Conservation (phyloP, 2,113 vertebrate genomes). For the Salvator merianae region DNA sequence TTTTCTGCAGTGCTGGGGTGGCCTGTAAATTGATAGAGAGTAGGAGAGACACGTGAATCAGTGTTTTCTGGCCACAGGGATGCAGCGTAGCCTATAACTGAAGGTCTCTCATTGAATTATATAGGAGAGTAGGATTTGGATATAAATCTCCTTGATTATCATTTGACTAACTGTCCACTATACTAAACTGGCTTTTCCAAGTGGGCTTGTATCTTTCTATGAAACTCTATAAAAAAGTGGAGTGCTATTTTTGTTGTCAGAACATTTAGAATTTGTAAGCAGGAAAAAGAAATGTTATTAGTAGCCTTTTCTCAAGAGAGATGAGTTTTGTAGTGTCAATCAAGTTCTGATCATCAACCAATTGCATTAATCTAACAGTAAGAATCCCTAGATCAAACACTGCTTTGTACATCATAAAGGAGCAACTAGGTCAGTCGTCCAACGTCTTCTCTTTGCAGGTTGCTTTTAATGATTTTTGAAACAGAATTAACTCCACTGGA, state of each 20-base stretch:
- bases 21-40: too few species aligned
- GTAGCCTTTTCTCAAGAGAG: not conserved
- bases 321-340: not conserved
- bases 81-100: too few species aligned
- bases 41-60: too few species aligned
- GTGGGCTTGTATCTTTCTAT: not conserved
- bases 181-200: too few species aligned
- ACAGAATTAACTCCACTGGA: not conserved
- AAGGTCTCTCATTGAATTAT: too few species aligned
- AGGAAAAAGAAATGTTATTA: not conserved
- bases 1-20: too few species aligned
- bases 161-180: not conserved
- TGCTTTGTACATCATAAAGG: slow-evolving; percentile 18
- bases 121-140: not conserved
- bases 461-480: not conserved
- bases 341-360: slow-evolving; percentile 4
- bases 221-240: not conserved
- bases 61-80: too few species aligned
- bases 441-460: not conserved
- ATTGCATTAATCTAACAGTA: slow-evolving; percentile 22
- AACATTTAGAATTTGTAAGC: not conserved
- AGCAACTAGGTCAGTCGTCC: not conserved
- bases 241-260: not conserved
- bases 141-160: not conserved
- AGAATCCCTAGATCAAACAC: slow-evolving; percentile 5